These are phyloP conservation scores for Geococcyx californianus DNA, from an alignment of 2,113 vertebrate genomes.

Conservation along the genomic window DNA sequence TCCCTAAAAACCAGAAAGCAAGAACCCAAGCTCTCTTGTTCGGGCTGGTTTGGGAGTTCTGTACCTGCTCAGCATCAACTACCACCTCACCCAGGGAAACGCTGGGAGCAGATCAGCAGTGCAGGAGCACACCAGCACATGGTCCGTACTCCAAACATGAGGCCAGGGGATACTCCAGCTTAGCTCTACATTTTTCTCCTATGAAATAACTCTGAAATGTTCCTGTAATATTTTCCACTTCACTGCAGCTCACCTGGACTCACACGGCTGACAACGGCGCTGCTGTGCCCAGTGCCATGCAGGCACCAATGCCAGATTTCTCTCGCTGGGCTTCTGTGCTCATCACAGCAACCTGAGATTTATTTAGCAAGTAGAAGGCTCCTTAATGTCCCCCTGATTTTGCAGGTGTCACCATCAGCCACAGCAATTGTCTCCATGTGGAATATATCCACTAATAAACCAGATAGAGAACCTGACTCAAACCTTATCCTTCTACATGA, in stretches of 20 bases:
- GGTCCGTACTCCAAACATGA: background rate
- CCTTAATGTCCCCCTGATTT: background rate
- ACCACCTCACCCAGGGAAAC: fast-evolving
- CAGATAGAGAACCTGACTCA: background rate
- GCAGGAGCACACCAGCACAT: background rate
- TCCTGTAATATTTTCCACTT: background rate
- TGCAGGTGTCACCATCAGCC: background rate
- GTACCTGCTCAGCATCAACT: background rate
- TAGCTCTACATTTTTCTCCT: background rate
- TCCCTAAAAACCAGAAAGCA: background rate
- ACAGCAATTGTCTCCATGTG: background rate
- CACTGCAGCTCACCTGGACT: background rate
- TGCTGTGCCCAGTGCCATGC: background rate
- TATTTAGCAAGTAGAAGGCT: fast-evolving
- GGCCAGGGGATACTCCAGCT: background rate
- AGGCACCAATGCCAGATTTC: background rate
- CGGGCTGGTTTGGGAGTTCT: background rate
- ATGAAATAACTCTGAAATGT: background rate
- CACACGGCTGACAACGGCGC: background rate
- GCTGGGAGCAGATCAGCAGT: background rate
- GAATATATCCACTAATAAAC: background rate
- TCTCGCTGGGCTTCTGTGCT: background rate
- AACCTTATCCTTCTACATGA: background rate
- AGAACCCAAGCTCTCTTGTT: background rate
- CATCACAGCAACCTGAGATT: background rate